Evolutionary conservation across 1,140 invertebrate genomes (phyloP).

Genomic region (Temnothorax curvispinosus): DNA sequence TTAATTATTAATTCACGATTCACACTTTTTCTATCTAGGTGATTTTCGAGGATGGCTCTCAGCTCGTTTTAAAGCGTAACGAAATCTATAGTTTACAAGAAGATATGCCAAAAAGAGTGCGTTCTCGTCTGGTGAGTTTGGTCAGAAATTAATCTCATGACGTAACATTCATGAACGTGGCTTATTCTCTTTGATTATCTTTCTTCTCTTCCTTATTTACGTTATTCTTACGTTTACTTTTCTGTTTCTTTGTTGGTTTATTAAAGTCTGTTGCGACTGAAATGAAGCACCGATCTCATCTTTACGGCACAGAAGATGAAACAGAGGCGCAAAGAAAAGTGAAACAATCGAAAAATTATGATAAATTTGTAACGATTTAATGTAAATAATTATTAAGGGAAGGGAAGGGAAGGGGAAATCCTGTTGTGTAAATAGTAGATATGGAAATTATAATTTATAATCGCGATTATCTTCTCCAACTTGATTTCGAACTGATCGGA

Average conservation of each 20-base stretch:
- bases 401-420: neutral
- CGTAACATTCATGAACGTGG: slow-evolving; percentile 50
- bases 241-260: slow-evolving; percentile 76
- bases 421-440: slow-evolving; percentile 66
- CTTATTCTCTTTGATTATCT: slow-evolving; percentile 63
- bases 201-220: slow-evolving; percentile 55
- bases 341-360: slow-evolving; percentile 79
- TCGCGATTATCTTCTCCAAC: slow-evolving; percentile 35
- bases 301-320: slow-evolving; percentile 84
- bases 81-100: slow-evolving; percentile 85
- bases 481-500: neutral
- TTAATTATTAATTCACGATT: slow-evolving; percentile 18
- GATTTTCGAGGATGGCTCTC: slow-evolving; percentile 85
- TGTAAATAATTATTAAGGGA: slow-evolving; percentile 69
- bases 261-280: slow-evolving; percentile 86
- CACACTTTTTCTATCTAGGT: slow-evolving; percentile 81
- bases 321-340: slow-evolving; percentile 80
- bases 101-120: slow-evolving; percentile 86
- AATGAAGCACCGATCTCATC: slow-evolving; percentile 86
- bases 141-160: slow-evolving; percentile 65
- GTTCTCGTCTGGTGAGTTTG: slow-evolving; percentile 86
- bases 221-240: slow-evolving; percentile 72
- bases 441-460: slow-evolving; percentile 54
- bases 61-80: slow-evolving; percentile 81
- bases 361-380: slow-evolving; percentile 39